Base-by-base conservation (phyloP, 2,888 invertebrate species). In the Nymphalis c-album region DNA sequence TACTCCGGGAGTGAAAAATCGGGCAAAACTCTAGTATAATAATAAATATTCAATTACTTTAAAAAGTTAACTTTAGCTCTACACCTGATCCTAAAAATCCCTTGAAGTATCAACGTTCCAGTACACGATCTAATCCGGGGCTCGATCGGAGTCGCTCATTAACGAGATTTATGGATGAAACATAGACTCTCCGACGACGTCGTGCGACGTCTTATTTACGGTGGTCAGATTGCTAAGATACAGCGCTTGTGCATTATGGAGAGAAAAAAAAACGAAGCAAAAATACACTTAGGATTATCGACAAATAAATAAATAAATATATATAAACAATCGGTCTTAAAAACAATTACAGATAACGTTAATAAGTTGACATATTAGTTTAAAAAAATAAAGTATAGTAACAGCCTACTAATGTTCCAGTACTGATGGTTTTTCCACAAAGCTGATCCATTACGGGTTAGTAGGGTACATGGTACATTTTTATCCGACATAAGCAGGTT, bases 81-180 rank as follows among this genome's bases (percentile, higher is more conserved):
- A 74, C 64, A 72, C 63, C 70, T 71, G 73, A 73, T 76, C 71
- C 73, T 64, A 65, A 61, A 66, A 68, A 69, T 68, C 68, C 71
- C 71, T 77, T 75, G 77, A 74, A 71, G 61, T 70, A 72, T 69
- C 67, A 69, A 69, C 72, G 70, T 71, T 72, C 74, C 76, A 53
- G 65, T 67, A 60, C 62, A 75, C 81, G 81, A 90, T 90, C 87
- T 86, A 90, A 91, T 91, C 90, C 85, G 68, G 78, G 73, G 75
- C 78, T 80, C 83, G 85, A 89, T 90, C 90, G 81, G 80, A 80
- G 84, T 86, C 83, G 84, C 90, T 91, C 91, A 91, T 91, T 91
- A 91, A 90, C 84, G 82, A 88, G 90, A 91, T 91, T 90, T 91
- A 91, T 90, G 85, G 86, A 83, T 84, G 81, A 82, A 84, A 86